Base-by-base conservation (phyloP, 2,113 vertebrate species). In the Trinectes maculatus region DNA sequence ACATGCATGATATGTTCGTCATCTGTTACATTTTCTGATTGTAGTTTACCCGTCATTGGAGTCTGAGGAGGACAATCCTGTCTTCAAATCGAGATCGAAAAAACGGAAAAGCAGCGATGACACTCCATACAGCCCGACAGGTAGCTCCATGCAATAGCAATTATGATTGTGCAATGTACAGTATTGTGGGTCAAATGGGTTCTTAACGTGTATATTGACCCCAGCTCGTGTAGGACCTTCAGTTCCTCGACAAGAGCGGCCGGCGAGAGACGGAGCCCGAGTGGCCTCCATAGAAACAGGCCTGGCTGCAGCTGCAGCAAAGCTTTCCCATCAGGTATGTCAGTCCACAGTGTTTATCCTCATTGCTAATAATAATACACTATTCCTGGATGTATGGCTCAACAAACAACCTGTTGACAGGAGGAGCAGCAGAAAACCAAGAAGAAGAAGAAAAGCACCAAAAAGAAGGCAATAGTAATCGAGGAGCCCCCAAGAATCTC, bases 31-130 rank as follows among this genome's bases (percentile, higher is more conserved):
- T 57, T 15, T 65, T 49, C 60, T 9, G 3, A 29, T 71, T 88
- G 40, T 46, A 99, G 98, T 99, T 85, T 99, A 99, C 80, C 98
- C 98, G 5, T 99, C 98, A 8, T 85, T 99, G 42, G 98, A 99
- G 87, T 99, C 97, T 5, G 98, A 99, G 1, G 98, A 98, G 84
- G 98, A 99, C 87, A 98, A 98, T 87, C 97, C 97, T 2, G 93
- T 99, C 28, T 99, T 99, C 92, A 99, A 99, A 90, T 99, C 98
- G 6, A 93, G 98, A 84, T 98, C 98, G n/a, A 98, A 99, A 93
- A 99, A 98, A 83, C 93, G 97, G 91, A 99, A 98, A 95, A 96
- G 94, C 82, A 97, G 94, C 0, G 98, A 98, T 2, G 98, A 99
- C 58, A 96, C 96, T 57, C 97, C 97, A 0, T 99, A 98, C 86